Conservation (phyloP, 2,888 invertebrate species). For the Caenorhabditis sp. region DNA sequence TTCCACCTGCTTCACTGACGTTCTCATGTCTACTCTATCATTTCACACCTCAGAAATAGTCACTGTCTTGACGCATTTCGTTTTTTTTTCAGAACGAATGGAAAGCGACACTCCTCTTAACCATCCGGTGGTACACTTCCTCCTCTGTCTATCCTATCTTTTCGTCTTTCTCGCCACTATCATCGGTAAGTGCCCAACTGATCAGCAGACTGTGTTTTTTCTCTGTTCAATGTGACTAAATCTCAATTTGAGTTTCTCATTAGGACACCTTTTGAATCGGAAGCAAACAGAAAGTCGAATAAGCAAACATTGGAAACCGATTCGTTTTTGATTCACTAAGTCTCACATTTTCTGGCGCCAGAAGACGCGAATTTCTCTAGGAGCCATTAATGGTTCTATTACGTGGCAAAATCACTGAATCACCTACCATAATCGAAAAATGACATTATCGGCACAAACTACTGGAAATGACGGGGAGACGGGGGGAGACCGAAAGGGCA, state of each 20-base stretch:
- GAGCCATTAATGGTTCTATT: no score
- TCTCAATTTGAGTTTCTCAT: slow-evolving; percentile 39
- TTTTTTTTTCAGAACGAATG: slow-evolving; percentile 51
- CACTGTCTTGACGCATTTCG: no score
- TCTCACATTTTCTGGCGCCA: background rate
- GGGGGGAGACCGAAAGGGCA: no score
- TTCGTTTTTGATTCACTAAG: slow-evolving; percentile 18
- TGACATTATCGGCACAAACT: no score
- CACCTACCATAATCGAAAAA: no score
- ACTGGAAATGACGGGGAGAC: no score
- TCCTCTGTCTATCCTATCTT: slow-evolving; percentile 71
- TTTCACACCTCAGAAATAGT: no score
- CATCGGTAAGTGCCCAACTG: slow-evolving; percentile 62
- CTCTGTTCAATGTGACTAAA: slow-evolving; percentile 15
- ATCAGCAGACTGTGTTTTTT: slow-evolving; percentile 10
- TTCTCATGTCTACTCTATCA: no score
- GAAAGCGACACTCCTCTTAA: slow-evolving; percentile 65
- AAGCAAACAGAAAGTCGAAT: slow-evolving; percentile 10
- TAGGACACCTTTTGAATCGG: slow-evolving; percentile 13
- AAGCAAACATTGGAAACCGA: slow-evolving; percentile 17
- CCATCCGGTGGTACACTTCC: slow-evolving; percentile 67
- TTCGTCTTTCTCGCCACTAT: slow-evolving; percentile 74
- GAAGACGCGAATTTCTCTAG: no score
- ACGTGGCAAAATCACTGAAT: no score
- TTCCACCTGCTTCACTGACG: slow-evolving; percentile 13